phyloP scores from a whole-genome alignment of 2,888 invertebrate genomes.

The Euspilapteryx auroguttella region DNA sequence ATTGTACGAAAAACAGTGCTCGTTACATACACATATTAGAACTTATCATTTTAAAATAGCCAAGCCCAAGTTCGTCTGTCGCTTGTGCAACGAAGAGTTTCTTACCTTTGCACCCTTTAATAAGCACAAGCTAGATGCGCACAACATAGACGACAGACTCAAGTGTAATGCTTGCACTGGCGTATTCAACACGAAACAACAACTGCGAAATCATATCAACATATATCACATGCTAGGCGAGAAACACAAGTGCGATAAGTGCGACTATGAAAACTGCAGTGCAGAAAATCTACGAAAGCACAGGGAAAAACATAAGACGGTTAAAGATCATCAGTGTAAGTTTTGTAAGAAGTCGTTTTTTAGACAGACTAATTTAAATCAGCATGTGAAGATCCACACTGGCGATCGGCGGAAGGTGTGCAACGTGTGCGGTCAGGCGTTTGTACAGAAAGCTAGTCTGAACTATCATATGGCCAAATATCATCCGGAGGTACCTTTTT shows the following conservation, averaged over 20 bases:
- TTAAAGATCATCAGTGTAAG: slow-evolving; percentile 36
- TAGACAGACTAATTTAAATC: slow-evolving; percentile 23
- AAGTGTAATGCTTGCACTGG: slow-evolving; percentile 38
- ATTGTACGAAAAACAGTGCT: slow-evolving; percentile 18
- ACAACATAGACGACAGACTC: slow-evolving; percentile 29
- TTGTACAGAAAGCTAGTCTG: slow-evolving; percentile 43
- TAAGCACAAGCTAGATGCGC: slow-evolving; percentile 25
- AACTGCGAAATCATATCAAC: slow-evolving; percentile 27
- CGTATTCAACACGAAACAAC: slow-evolving; percentile 24
- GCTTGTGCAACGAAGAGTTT: slow-evolving; percentile 20
- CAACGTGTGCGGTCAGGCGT: slow-evolving; percentile 32
- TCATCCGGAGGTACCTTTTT: slow-evolving; percentile 38
- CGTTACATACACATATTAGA: slow-evolving; percentile 24
- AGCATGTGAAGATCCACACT: slow-evolving; percentile 41
- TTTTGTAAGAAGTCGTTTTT: slow-evolving; percentile 44
- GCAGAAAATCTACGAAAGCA: slow-evolving; percentile 28
- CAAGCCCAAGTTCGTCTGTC: slow-evolving; percentile 18
- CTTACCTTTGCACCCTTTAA: slow-evolving; percentile 24
- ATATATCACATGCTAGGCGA: slow-evolving; percentile 39
- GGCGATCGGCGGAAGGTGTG: slow-evolving; percentile 37
- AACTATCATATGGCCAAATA: slow-evolving; percentile 47
- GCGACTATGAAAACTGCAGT: slow-evolving; percentile 34
- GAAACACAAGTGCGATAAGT: slow-evolving; percentile 25
- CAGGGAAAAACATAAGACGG: slow-evolving; percentile 36
- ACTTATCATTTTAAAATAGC: slow-evolving; percentile 29